These are phyloP conservation scores for Epinephelus malabaricus DNA, from an alignment of 2,797 vertebrate genomes.

Conservation along the genomic window DNA sequence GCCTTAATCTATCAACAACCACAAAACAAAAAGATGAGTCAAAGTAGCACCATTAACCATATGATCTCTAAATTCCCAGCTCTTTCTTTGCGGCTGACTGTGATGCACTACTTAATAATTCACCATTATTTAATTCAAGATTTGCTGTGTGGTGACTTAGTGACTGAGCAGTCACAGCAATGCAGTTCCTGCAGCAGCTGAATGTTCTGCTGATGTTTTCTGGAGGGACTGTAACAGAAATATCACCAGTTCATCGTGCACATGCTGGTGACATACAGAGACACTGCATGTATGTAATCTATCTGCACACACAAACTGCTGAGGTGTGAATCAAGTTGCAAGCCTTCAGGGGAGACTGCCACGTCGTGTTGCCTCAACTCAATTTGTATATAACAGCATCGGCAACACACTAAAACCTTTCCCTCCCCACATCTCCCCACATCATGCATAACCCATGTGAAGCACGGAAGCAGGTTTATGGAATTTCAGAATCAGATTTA, in stretches of 20 bases:
- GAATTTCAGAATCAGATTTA: neutral
- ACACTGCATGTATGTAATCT: conserved; percentile 18
- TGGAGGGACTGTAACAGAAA: conserved; percentile 10
- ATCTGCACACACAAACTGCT: conserved; percentile 20
- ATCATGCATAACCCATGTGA: neutral
- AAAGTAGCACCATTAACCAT: neutral
- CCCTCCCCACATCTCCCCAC: too few species aligned
- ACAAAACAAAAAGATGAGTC: neutral
- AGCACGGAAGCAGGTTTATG: neutral
- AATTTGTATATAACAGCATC: neutral
- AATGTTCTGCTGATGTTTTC: conserved; percentile 7
- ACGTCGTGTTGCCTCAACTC: neutral
- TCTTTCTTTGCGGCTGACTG: neutral
- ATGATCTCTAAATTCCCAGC: neutral
- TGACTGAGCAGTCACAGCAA: conserved; percentile 1
- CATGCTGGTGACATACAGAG: conserved; percentile 10
- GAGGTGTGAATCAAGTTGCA: conserved; percentile 26
- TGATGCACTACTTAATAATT: neutral
- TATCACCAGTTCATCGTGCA: conserved; percentile 11
- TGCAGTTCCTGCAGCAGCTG: conserved; percentile 10
- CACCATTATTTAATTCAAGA: neutral
- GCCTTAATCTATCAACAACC: neutral
- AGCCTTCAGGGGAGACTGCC: conserved; percentile 21
- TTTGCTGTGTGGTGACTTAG: neutral
- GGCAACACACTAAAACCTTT: neutral